Evolutionary conservation across 1,140 invertebrate genomes (phyloP).

Genomic region (Sogatella furcifera): DNA sequence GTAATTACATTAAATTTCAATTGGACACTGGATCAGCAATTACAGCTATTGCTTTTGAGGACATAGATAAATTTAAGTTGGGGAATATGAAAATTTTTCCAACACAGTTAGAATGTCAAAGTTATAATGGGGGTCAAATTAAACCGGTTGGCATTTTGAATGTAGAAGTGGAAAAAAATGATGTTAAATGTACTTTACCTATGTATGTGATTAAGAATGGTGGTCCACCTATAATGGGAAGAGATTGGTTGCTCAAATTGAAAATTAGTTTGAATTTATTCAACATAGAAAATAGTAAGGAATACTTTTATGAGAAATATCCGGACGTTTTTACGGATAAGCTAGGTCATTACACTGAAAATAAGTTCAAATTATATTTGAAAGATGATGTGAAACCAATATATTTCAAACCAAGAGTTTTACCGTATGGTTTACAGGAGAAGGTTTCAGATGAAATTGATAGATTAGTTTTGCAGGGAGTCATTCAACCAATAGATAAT

Average conservation of each 20-base stretch:
- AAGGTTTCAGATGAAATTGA: conserved; percentile 31
- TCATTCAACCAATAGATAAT: conserved; percentile 28
- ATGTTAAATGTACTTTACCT: background rate
- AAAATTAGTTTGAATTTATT: too few relatives aligned
- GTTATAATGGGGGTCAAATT: background rate
- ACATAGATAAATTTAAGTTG: too few relatives aligned
- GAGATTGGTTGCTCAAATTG: conserved; percentile 9
- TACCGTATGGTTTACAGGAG: conserved; percentile 32
- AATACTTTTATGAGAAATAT: conserved; percentile 7
- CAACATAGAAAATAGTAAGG: background rate
- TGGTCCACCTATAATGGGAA: conserved; percentile 3
- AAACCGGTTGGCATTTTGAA: conserved; percentile 4
- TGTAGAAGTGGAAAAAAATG: conserved; percentile 1
- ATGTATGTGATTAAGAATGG: background rate
- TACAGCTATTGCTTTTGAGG: too few relatives aligned
- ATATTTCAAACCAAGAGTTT: conserved; percentile 30
- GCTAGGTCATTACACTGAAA: conserved; percentile 1
- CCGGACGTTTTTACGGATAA: background rate
- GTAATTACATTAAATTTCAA: too few relatives aligned
- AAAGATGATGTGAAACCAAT: conserved; percentile 22
- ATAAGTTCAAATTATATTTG: background rate
- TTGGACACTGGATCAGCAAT: too few relatives aligned
- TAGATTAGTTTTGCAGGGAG: conserved; percentile 25
- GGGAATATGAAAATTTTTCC: too few relatives aligned
- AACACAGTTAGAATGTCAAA: background rate